phyloP scores from a whole-genome alignment of 2,113 vertebrate species.

The Uropsilus gracilis region DNA sequence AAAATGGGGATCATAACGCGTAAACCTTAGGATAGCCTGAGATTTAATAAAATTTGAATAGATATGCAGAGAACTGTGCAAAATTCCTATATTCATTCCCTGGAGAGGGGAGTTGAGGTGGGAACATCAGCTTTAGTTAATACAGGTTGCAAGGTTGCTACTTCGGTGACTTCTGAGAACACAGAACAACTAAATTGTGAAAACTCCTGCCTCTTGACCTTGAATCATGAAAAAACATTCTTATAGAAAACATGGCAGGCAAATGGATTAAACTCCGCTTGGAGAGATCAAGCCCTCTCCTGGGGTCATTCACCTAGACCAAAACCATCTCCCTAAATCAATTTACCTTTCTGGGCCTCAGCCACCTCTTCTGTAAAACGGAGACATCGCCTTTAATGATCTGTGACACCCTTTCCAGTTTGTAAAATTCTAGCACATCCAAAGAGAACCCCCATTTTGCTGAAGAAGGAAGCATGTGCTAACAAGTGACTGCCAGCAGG shows the following conservation, averaged over 20 bases:
- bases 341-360: background rate
- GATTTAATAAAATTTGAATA: background rate
- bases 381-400: background rate
- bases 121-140: rapidly evolving
- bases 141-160: background rate
- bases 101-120: too few relatives aligned
- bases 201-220: background rate
- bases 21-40: background rate
- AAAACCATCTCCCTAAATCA: background rate
- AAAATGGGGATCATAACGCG: background rate
- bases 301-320: background rate
- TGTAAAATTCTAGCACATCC: background rate
- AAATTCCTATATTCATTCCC: too few relatives aligned
- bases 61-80: background rate
- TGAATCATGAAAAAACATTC: background rate
- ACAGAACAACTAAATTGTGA: background rate
- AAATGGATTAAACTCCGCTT: background rate
- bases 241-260: background rate
- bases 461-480: background rate
- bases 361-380: background rate
- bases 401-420: background rate
- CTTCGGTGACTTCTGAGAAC: background rate
- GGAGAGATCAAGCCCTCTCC: background rate
- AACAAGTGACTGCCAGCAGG: constrained; percentile 59
- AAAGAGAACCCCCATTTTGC: too few relatives aligned